Evolutionary conservation across 2,888 invertebrate species (phyloP), one percentile per base, ranked within the genome.

Genomic region (Drosophila atripex): DNA sequence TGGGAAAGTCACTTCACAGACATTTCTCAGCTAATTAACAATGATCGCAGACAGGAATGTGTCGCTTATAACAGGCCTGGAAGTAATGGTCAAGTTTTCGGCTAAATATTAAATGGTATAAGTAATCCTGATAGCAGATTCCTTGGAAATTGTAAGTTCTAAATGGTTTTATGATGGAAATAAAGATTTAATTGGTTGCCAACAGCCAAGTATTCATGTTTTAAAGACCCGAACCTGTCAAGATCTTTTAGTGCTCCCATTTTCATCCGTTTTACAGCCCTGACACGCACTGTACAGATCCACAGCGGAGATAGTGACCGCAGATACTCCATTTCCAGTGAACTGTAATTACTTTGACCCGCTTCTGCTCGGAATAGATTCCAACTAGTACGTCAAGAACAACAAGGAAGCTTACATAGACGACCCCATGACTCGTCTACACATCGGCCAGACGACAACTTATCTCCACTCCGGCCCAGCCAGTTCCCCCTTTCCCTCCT

Each of bases 341-440:
- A 63, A 65, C 61, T 80, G 75, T 87, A 87, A 87, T 87, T 87
- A 86, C 88, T 86, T 86, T 87, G 88, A 86, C 87, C 87, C 73
- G 80, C 73, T 88, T 87, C 75, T 71, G 78, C 74, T 50, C 71
- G 23, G 50, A 54, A 58, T 43, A 68, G 51, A 28, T 28, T 28
- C 35, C 35, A 43, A 47, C 57, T 41, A 35, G 54, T 46, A 47
- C 9, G 9, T 30, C 32, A 49, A 53, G 25, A 55, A 59, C 39
- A 60, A 69, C 51, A 30, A 46, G 60, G 71, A 54, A 23, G 64
- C 61, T 61, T 64, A 61, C 39, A 52, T 11, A 25, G 50, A 54
- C 52, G 41, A 35, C 51, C 47, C 54, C 53, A 32, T 53, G 65
- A 49, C 55, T 38, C 35, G 30, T 49, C 47, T 28, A 18, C 51